phyloP scores from a whole-genome alignment of 2,888 invertebrate genomes.

The Eupithecia inturbata region DNA sequence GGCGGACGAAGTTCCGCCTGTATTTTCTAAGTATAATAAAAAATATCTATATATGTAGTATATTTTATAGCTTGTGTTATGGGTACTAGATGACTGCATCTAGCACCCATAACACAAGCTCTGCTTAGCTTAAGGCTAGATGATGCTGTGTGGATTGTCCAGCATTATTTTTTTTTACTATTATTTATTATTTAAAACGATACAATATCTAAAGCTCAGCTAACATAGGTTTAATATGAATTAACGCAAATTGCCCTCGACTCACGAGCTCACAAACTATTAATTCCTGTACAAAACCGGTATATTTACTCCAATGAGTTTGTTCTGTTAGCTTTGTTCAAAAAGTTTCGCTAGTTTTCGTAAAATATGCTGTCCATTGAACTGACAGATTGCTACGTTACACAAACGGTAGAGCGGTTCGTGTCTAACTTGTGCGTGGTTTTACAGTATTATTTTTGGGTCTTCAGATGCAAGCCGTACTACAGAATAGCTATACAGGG shows the following conservation, averaged over 20 bases:
- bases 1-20: no score
- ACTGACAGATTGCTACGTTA: slow-evolving; percentile 16
- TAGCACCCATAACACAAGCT: no score
- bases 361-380: slow-evolving; percentile 22
- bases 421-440: background rate
- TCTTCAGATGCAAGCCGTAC: no score
- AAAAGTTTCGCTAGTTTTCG: background rate
- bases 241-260: background rate
- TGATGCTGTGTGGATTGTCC: no score
- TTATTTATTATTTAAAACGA: background rate
- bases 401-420: slow-evolving; percentile 10
- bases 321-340: slow-evolving; percentile 16
- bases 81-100: no score
- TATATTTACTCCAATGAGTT: slow-evolving; percentile 19
- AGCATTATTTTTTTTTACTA: no score
- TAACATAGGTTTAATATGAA: background rate
- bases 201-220: background rate
- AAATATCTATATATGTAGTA: no score
- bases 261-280: slow-evolving; percentile 5
- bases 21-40: no score
- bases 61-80: no score
- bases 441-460: background rate
- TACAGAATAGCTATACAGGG: no score
- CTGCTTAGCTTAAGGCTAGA: no score
- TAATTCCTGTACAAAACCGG: slow-evolving; percentile 13